Conservation (phyloP, 2,797 vertebrate species). For the Sebastiscus tertius region DNA sequence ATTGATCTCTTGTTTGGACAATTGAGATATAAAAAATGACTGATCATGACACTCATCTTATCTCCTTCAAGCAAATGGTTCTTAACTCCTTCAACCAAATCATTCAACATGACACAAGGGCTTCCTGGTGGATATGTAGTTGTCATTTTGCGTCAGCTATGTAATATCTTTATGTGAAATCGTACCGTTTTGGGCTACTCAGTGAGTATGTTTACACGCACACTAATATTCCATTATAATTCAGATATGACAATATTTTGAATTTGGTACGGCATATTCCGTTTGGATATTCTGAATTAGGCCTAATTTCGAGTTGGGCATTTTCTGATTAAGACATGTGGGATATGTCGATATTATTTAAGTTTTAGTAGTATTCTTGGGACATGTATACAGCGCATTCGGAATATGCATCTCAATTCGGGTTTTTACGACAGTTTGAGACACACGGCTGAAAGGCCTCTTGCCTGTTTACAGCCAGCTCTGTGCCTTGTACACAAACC, state of each 20-base stretch:
- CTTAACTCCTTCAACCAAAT: neutral
- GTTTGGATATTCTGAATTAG: no score
- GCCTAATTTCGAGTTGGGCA: no score
- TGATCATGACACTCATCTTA: no score
- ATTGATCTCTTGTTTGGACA: constrained; percentile 16
- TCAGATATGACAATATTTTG: neutral
- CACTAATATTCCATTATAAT: neutral
- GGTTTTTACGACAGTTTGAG: no score
- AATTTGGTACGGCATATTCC: neutral
- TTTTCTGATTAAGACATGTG: neutral
- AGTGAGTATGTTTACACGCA: neutral
- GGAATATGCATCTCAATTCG: no score
- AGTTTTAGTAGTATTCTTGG: neutral
- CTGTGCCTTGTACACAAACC: neutral
- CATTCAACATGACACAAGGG: neutral
- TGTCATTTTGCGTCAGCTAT: neutral
- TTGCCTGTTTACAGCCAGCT: neutral
- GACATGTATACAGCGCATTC: neutral
- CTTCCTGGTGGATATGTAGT: neutral
- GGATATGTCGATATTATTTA: neutral
- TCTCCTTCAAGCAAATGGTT: no score
- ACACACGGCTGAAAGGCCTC: no score
- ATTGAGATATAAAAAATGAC: neutral
- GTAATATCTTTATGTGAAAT: neutral
- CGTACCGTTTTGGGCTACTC: neutral